Evolutionary conservation across 2,888 invertebrate species (phyloP).

Genomic region (Diplolepis rosae): DNA sequence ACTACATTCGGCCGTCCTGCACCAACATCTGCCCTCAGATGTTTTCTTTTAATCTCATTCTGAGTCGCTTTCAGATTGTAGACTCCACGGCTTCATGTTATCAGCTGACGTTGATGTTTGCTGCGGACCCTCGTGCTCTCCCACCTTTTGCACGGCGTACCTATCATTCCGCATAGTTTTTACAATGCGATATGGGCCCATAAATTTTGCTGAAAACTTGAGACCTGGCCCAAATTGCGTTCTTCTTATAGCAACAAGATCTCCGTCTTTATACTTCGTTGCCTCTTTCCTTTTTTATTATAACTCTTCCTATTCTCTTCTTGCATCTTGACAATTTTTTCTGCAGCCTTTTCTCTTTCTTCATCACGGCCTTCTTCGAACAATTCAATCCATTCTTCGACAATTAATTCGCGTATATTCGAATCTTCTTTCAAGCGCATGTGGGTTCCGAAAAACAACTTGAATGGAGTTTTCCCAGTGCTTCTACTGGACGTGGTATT

Average conservation of each 20-base stretch:
- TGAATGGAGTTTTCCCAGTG: constrained; percentile 21
- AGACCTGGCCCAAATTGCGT: constrained; percentile 28
- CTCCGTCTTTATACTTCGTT: not conserved
- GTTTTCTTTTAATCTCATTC: not conserved
- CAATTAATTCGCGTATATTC: constrained; percentile 12
- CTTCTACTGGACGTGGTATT: constrained; percentile 26
- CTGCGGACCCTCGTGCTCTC: constrained; percentile 24
- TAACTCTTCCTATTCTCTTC: constrained; percentile 33
- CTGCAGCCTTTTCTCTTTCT: constrained; percentile 1
- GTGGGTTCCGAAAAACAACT: constrained; percentile 12
- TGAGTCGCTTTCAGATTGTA: not conserved
- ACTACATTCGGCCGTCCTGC: constrained; percentile 13
- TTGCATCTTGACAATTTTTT: constrained; percentile 20
- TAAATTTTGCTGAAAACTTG: constrained; percentile 23
- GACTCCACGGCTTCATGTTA: constrained; percentile 31
- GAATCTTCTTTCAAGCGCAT: constrained; percentile 31
- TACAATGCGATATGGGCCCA: constrained; percentile 31
- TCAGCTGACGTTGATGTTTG: constrained; percentile 17
- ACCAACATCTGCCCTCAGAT: not conserved
- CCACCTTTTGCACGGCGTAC: constrained; percentile 9
- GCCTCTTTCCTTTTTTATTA: constrained; percentile 19
- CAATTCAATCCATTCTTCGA: not conserved
- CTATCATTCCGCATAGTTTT: constrained; percentile 28
- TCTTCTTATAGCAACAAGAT: constrained; percentile 32
- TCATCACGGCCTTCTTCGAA: constrained; percentile 24